These are phyloP conservation scores for Bombylius major DNA, from an alignment of 2,888 invertebrate species.

Conservation along the genomic window DNA sequence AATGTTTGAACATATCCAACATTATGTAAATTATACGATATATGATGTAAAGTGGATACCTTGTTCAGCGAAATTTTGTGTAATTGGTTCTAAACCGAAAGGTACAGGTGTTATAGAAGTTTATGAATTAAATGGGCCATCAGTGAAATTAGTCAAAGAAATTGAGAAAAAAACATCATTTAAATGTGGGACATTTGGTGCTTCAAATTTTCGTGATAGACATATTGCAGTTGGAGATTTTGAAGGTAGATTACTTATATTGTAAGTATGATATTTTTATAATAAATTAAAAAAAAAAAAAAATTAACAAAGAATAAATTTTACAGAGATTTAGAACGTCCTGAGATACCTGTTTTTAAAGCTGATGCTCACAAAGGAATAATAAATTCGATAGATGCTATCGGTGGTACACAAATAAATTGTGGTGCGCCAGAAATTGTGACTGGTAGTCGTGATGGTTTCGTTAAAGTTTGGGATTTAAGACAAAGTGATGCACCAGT, in stretches of 20 bases:
- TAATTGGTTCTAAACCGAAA: conserved; percentile 72
- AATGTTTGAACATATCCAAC: conserved; percentile 77
- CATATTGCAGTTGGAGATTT: conserved; percentile 86
- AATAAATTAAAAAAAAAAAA: background rate
- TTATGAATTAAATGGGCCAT: conserved; percentile 62
- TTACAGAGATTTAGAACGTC: conserved; percentile 66
- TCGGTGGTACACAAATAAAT: conserved; percentile 68
- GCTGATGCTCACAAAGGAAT: conserved; percentile 69
- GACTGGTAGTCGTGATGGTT: conserved; percentile 88
- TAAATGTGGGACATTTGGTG: conserved; percentile 90
- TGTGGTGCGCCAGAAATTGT: conserved; percentile 92
- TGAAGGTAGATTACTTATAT: conserved; percentile 67
- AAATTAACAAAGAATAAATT: too few relatives aligned
- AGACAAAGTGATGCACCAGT: conserved; percentile 82
- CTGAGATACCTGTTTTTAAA: conserved; percentile 60
- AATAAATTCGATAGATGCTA: conserved; percentile 83
- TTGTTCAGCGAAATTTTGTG: conserved; percentile 82
- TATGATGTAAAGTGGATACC: conserved; percentile 96
- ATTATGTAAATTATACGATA: conserved; percentile 67
- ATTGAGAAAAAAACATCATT: conserved; percentile 72
- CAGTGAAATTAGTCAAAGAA: conserved; percentile 55
- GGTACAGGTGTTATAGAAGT: conserved; percentile 77
- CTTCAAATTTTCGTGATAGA: conserved; percentile 65
- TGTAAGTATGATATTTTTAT: conserved; percentile 41
- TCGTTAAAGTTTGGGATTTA: conserved; percentile 92